Evolutionary conservation across 1,140 invertebrate genomes (phyloP).

Genomic region (Hycleus cichorii): DNA sequence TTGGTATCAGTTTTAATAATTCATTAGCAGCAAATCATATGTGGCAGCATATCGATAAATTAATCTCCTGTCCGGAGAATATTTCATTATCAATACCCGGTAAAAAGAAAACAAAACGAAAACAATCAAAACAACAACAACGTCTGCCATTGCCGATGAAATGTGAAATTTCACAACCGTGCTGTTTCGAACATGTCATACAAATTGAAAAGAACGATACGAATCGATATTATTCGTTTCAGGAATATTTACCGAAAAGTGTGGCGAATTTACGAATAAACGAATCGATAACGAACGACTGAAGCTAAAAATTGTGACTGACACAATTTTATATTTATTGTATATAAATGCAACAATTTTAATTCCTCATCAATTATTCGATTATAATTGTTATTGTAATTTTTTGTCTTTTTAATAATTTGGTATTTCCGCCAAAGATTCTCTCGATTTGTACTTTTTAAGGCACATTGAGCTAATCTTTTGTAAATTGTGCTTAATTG

Average conservation of each 20-base stretch:
- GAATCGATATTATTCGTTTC: slow-evolving; percentile 59
- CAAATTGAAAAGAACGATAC: slow-evolving; percentile 65
- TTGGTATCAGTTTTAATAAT: slow-evolving; percentile 71
- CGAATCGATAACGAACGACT: not conserved
- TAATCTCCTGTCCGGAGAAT: slow-evolving; percentile 73
- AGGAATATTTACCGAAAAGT: slow-evolving; percentile 40
- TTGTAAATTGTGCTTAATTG: too few species aligned
- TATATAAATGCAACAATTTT: not conserved
- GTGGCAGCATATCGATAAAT: slow-evolving; percentile 56
- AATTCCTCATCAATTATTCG: not conserved
- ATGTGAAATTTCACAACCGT: slow-evolving; percentile 77
- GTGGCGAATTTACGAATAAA: slow-evolving; percentile 7
- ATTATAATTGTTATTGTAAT: not conserved
- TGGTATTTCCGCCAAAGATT: too few species aligned
- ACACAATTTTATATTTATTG: not conserved
- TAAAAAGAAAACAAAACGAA: slow-evolving; percentile 49
- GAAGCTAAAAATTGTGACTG: not conserved
- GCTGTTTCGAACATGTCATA: slow-evolving; percentile 81
- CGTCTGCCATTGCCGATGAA: slow-evolving; percentile 57
- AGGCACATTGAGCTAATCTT: too few species aligned
- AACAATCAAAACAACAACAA: slow-evolving; percentile 42
- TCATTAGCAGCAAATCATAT: slow-evolving; percentile 65
- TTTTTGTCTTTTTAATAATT: not conserved
- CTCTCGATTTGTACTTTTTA: too few species aligned
- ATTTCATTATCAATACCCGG: slow-evolving; percentile 66